Conservation (phyloP, 2,888 invertebrate species). For the Eledona agricola region DNA sequence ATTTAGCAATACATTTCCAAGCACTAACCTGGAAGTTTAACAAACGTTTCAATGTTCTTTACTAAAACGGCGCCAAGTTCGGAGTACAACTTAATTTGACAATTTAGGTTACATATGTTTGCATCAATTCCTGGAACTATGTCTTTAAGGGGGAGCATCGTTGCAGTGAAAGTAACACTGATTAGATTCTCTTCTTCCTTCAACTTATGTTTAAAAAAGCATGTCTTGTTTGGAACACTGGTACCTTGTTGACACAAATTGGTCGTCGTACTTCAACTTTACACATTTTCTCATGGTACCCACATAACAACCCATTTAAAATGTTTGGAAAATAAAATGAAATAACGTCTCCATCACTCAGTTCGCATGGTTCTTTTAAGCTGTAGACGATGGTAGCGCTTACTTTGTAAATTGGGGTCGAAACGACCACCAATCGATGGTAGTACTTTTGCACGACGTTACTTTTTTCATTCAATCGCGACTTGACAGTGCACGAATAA, state of each 20-base stretch:
- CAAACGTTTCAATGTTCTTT: conserved; percentile 55
- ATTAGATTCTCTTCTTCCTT: conserved; percentile 51
- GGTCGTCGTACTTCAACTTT: conserved; percentile 53
- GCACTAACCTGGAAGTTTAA: conserved; percentile 54
- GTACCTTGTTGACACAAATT: conserved; percentile 53
- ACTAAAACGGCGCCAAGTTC: conserved; percentile 55
- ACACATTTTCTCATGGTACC: conserved; percentile 53
- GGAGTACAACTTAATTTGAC: conserved; percentile 56
- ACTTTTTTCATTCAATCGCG: conserved; percentile 34
- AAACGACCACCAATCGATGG: conserved; percentile 57
- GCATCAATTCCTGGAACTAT: conserved; percentile 51
- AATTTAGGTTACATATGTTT: conserved; percentile 54
- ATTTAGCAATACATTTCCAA: background rate
- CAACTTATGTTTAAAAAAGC: conserved; percentile 21
- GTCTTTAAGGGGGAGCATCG: conserved; percentile 49
- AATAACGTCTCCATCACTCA: conserved; percentile 53
- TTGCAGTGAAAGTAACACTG: conserved; percentile 52
- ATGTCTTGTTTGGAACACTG: conserved; percentile 26
- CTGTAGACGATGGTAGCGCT: conserved; percentile 53
- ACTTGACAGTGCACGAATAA: conserved; percentile 55
- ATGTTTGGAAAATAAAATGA: conserved; percentile 55
- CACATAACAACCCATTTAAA: conserved; percentile 55
- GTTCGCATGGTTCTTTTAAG: conserved; percentile 51
- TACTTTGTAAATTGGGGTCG: conserved; percentile 56
- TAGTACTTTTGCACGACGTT: conserved; percentile 41